Conservation (phyloP, 2,888 invertebrate genomes). For the Phortica magna region DNA sequence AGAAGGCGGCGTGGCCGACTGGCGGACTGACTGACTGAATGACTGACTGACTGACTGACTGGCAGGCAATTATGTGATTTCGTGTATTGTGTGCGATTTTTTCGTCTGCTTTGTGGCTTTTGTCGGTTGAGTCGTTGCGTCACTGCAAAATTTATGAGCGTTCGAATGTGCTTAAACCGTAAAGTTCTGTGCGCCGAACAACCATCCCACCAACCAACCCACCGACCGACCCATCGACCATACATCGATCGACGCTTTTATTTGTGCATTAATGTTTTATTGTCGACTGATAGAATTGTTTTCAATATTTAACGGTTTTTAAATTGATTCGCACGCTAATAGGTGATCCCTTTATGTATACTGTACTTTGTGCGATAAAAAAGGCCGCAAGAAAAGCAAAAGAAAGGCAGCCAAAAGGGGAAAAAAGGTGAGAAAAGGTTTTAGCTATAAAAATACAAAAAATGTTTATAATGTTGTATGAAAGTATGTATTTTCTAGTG, state of each 20-base stretch:
- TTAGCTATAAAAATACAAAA: neutral
- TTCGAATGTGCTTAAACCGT: slow-evolving; percentile 7
- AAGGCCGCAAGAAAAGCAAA: slow-evolving; percentile 1
- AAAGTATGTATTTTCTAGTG: slow-evolving; percentile 11
- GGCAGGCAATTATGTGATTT: slow-evolving; percentile 33
- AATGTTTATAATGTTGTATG: neutral
- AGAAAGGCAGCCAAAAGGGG: neutral
- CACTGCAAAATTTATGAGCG: slow-evolving; percentile 14
- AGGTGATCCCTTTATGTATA: slow-evolving; percentile 13
- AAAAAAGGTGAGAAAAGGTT: neutral
- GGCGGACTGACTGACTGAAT: too few species aligned
- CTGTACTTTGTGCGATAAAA: neutral
- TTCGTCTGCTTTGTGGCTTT: slow-evolving; percentile 24
- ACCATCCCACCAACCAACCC: neutral
- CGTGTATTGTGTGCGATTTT: slow-evolving; percentile 1
- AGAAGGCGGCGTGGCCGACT: neutral
- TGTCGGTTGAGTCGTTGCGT: slow-evolving; percentile 3
- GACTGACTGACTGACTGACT: neutral
- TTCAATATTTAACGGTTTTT: slow-evolving; percentile 35
- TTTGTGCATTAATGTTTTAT: slow-evolving; percentile 29
- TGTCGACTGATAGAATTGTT: slow-evolving; percentile 31
- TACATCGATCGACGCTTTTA: slow-evolving; percentile 8
- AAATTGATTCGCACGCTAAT: slow-evolving; percentile 38
- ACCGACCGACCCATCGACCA: neutral
- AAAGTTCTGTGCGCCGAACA: slow-evolving; percentile 9